Conservation (phyloP, 2,888 invertebrate genomes). For the Anthophora plumipes region DNA sequence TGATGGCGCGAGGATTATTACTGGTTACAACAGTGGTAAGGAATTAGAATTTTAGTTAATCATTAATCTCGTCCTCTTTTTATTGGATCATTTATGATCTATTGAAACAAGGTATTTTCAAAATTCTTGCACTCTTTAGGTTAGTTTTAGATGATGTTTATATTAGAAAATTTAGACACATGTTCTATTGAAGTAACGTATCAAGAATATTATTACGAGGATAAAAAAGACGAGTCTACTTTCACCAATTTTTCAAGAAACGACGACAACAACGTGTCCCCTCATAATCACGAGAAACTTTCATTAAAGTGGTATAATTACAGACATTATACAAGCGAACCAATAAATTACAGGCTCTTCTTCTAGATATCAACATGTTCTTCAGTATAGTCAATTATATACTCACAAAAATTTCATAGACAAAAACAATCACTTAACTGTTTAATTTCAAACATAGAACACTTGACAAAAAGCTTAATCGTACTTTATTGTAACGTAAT, state of each 20-base stretch:
- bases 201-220: neutral
- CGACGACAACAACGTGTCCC: neutral
- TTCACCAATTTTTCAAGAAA: slow-evolving; percentile 47
- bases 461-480: neutral
- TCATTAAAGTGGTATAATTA: slow-evolving; percentile 8
- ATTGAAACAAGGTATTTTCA: no score
- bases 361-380: neutral
- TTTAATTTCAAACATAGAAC: neutral
- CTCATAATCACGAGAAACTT: slow-evolving; percentile 32
- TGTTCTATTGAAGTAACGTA: neutral
- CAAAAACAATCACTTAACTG: neutral
- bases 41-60: neutral
- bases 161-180: neutral
- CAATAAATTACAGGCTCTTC: neutral
- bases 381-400: neutral
- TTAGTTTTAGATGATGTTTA: neutral
- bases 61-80: no score
- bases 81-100: no score
- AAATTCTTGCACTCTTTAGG: no score
- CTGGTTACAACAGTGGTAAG: slow-evolving; percentile 62
- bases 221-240: slow-evolving; percentile 14
- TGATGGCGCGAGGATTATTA: slow-evolving; percentile 50
- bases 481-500: neutral
- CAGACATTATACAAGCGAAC: neutral
- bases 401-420: slow-evolving; percentile 7